These are phyloP conservation scores for Pionites leucogaster DNA, from an alignment of 2,113 vertebrate genomes.

Conservation along the genomic window DNA sequence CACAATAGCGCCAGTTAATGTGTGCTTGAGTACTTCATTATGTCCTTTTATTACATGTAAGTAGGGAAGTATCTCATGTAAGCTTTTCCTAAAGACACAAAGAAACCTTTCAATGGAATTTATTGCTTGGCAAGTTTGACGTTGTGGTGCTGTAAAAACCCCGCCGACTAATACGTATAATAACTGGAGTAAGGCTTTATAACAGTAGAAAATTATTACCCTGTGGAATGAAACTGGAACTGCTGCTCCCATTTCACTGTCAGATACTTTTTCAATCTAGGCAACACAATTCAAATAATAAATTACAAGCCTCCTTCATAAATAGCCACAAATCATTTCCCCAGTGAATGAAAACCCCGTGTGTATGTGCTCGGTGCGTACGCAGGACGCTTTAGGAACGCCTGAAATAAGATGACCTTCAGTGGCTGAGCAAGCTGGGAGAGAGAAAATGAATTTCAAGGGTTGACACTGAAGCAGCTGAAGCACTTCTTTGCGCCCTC, in stretches of 20 bases:
- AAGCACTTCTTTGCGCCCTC: neutral
- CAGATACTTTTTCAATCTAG: slow-evolving; percentile 47
- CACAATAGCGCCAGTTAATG: slow-evolving; percentile 40
- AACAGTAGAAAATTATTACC: slow-evolving; percentile 49
- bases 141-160: slow-evolving; percentile 35
- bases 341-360: slow-evolving; percentile 1
- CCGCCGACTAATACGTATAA: slow-evolving; percentile 25
- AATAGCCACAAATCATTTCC: slow-evolving; percentile 50
- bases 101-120: slow-evolving; percentile 52
- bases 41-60: slow-evolving; percentile 48
- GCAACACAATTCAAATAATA: slow-evolving; percentile 41
- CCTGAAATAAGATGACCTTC: slow-evolving; percentile 22
- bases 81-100: slow-evolving; percentile 61
- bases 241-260: slow-evolving; percentile 42
- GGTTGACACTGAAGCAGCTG: slow-evolving; percentile 16
- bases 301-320: slow-evolving; percentile 43
- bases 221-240: slow-evolving; percentile 44
- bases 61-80: slow-evolving; percentile 52
- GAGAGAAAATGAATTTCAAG: slow-evolving; percentile 32
- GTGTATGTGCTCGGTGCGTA: neutral
- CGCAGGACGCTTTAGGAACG: neutral
- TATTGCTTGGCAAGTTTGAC: slow-evolving; percentile 57
- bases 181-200: slow-evolving; percentile 34
- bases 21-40: slow-evolving; percentile 46
- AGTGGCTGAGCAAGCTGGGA: slow-evolving; percentile 19